A percentile compares a stretch with the other conserved stretches of the same genome.
phyloP scores from a whole-genome alignment of 1,140 invertebrate genomes.

The Rhopalosiphum maidis region DNA sequence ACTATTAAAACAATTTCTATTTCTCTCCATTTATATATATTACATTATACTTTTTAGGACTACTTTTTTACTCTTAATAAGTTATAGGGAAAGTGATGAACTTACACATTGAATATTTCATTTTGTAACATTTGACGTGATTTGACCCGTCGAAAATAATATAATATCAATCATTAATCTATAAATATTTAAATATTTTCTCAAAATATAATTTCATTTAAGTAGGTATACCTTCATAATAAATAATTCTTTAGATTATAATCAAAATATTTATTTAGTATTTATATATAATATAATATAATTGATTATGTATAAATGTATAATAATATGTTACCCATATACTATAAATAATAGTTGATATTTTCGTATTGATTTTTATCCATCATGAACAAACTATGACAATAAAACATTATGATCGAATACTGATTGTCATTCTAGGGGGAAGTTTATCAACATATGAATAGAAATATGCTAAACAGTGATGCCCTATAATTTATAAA shows the following conservation, averaged over 20 bases:
- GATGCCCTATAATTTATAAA: conserved; percentile 8
- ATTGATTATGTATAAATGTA: too few species aligned
- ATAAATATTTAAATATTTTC: background rate
- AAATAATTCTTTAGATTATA: background rate
- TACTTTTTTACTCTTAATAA: conserved; percentile 22
- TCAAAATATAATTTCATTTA: background rate
- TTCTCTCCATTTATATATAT: background rate
- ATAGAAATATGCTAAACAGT: background rate
- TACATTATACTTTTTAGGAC: background rate
- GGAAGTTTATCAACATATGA: background rate
- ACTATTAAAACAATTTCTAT: conserved; percentile 1
- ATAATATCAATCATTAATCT: background rate
- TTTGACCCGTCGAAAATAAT: background rate
- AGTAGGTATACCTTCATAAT: background rate
- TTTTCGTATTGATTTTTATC: background rate
- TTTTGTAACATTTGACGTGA: background rate
- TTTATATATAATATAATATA: background rate
- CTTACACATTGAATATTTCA: background rate
- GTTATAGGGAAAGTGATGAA: background rate
- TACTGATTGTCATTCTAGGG: background rate
- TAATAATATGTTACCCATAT: background rate
- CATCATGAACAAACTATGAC: background rate
- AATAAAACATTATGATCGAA: background rate
- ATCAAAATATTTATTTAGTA: background rate
- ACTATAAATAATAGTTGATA: background rate